Percentiles rank a stretch among this genome's conserved stretches.
Evolutionary conservation across 92 coral and sea anemone species (phyloP).

Genomic region (Heteractis magnifica): DNA sequence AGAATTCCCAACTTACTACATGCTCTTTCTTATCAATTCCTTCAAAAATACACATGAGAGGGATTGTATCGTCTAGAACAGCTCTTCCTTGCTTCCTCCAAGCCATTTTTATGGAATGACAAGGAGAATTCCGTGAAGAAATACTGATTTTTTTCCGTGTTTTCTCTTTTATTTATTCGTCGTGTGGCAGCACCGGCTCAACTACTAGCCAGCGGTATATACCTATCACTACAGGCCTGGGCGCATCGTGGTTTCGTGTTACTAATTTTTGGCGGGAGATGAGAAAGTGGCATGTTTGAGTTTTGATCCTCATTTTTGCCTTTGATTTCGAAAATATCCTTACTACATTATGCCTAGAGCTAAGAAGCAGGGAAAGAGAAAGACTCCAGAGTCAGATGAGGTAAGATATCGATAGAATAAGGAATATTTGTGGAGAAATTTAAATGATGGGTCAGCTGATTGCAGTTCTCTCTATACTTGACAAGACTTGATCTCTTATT

Average conservation of each 20-base stretch:
- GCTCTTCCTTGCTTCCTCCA: conserved; percentile 49
- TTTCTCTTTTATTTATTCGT: not conserved
- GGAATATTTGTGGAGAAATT: not conserved
- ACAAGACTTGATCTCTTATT: not conserved
- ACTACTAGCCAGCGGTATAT: conserved; percentile 26
- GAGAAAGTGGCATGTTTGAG: not conserved
- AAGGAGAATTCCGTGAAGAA: conserved; percentile 1
- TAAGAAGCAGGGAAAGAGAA: conserved; percentile 56
- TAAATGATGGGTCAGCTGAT: not conserved
- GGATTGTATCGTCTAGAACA: conserved; percentile 76
- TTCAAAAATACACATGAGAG: conserved; percentile 83
- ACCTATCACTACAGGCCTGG: conserved; percentile 20
- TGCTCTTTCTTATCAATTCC: conserved; percentile 89
- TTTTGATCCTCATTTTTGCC: not conserved
- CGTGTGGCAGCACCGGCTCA: conserved; percentile 23
- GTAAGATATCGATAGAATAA: conserved; percentile 13
- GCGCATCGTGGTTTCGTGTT: conserved; percentile 14
- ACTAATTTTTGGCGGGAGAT: conserved; percentile 54
- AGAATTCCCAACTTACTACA: conserved; percentile 63
- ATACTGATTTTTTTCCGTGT: not conserved
- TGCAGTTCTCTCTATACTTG: not conserved
- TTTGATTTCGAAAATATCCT: not conserved
- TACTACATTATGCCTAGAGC: conserved; percentile 71
- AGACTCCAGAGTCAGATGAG: conserved; percentile 47
- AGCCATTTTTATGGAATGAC: conserved; percentile 52